Evolutionary conservation across 2,797 vertebrate species (phyloP), one percentile per base, ranked within the genome.

Genomic region (Cryptoblepharus egeriae): DNA sequence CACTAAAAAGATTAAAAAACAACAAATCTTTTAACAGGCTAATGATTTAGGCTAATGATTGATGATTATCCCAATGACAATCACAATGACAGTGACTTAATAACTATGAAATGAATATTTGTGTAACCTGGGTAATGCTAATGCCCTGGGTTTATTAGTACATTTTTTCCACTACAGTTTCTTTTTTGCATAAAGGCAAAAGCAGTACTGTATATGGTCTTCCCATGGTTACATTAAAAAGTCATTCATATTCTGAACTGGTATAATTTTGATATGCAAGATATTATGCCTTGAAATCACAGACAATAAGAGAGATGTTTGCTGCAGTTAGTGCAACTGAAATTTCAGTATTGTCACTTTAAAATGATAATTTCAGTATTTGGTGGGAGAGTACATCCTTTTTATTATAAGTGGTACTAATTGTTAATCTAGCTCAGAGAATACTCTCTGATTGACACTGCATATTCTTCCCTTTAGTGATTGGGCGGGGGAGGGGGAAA

Each of bases 371-470:
- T 85, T 90, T 84, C 49, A 85, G 70, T 65, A 85, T 22, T 26
- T 45, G 30, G 70, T 60, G 37, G 61, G 24, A 69, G n/a, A 74
- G 84, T 87, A 76, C 71, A 85, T 58, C 87, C 78, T 87, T 35
- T 24, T 42, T 42, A n/a, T 81, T 69, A 63, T 1, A 85, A 75
- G n/a, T 76, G 77, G 64, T 26, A 82, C 26, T 82, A 90, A 72
- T 79, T 81, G 1, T 70, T 83, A 88, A 86, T 72, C 64, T 75
- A 82, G 71, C 57, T 84, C 77, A 74, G 63, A 72, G 79, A 89
- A 76, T 68, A 74, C 15, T 49, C 2, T 55, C 64, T 68, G 75
- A 75, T 79, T 91, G 81, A 87, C n/a, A 80, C 1, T 61, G 73
- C 16, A 78, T 82, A 80, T 63, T 85, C 85, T 73, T 83, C 1